Percentiles rank a stretch among this genome's conserved stretches.
These are phyloP conservation scores for Sebastes reedi DNA, from an alignment of 2,797 vertebrate species.

Conservation along the genomic window DNA sequence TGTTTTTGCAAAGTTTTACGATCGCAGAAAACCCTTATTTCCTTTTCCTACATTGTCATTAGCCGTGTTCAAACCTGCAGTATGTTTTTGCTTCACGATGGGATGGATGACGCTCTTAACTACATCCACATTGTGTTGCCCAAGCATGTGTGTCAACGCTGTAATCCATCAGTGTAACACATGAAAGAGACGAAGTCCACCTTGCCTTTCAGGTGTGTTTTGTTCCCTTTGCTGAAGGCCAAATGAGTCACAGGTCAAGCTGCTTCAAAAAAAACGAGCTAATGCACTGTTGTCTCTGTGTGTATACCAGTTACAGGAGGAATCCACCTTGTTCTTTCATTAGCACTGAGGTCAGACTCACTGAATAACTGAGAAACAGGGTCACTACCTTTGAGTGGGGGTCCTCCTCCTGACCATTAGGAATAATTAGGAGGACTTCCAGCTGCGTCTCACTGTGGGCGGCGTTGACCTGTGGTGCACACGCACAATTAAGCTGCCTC, in stretches of 20 bases:
- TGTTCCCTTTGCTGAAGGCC: neutral
- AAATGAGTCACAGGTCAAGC: conserved; percentile 48
- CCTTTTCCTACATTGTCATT: conserved; percentile 23
- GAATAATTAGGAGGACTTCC: conserved; percentile 44
- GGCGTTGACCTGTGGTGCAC: conserved; percentile 11
- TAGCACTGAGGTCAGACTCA: conserved; percentile 23
- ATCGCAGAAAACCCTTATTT: conserved; percentile 1
- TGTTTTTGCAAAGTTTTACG: conserved; percentile 11
- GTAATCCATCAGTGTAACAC: conserved; percentile 55
- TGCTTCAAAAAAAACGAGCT: neutral
- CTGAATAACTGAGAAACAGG: conserved; percentile 6
- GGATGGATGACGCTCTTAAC: conserved; percentile 32
- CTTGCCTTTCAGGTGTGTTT: conserved; percentile 23
- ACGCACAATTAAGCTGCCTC: neutral
- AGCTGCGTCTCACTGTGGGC: conserved; percentile 6
- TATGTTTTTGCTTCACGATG: conserved; percentile 27
- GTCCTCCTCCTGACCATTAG: conserved; percentile 24
- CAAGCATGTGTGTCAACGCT: conserved; percentile 27
- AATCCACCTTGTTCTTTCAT: conserved; percentile 33
- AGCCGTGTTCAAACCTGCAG: conserved; percentile 41
- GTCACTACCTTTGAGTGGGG: conserved; percentile 25
- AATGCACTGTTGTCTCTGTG: conserved; percentile 4
- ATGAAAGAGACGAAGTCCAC: conserved; percentile 43
- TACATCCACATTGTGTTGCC: conserved; percentile 32
- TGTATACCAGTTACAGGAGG: neutral